Evolutionary conservation across 2,113 vertebrate genomes (phyloP), one percentile per base, ranked within the genome.

Genomic region (Tichodroma muraria): DNA sequence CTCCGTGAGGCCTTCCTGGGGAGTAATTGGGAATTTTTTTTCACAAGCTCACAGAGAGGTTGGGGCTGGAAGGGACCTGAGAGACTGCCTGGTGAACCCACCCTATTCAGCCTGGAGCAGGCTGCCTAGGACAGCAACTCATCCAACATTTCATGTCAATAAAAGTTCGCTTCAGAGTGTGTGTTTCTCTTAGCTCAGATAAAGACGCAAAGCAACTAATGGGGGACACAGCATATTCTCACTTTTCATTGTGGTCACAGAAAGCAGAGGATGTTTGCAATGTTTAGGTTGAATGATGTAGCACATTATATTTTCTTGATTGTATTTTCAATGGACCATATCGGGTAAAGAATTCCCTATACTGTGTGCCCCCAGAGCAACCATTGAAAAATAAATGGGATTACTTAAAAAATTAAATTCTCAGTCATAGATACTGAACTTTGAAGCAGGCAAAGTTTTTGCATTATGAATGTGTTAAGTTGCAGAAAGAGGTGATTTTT

Each of bases 61-160:
- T 73, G 15, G 6, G 13, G 3, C 57, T 60, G 22, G 72, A 69
- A 60, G 44, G 17, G 54, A 70, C 22, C 31, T 65, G 59, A 61
- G 64, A 70, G n/a, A 23, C 13, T 1, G 1, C 27, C 45, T 60
- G 13, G 18, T 35, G 4, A 19, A 25, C 14, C 13, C 3, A 1
- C 21, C 38, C 10, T 25, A 11, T 52, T 82, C 65, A 81, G 52
- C 24, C 19, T 65, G 60, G n/a, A 77, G 31, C 23, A 64, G 50
- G 50, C 45, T 78, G 50, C 50, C 54, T 37, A 37, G 37, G 16
- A 33, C 17, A 27, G 19, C 31, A 35, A 16, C 13, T 61, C 50
- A 28, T 35, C 28, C 76, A 66, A n/a, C 4, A 16, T 68, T 79
- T 64, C 31, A 42, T 19, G 45, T 49, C 35, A 68, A 60, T 50